phyloP scores from a whole-genome alignment of 2,113 vertebrate species.

The Nesoenas mayeri region DNA sequence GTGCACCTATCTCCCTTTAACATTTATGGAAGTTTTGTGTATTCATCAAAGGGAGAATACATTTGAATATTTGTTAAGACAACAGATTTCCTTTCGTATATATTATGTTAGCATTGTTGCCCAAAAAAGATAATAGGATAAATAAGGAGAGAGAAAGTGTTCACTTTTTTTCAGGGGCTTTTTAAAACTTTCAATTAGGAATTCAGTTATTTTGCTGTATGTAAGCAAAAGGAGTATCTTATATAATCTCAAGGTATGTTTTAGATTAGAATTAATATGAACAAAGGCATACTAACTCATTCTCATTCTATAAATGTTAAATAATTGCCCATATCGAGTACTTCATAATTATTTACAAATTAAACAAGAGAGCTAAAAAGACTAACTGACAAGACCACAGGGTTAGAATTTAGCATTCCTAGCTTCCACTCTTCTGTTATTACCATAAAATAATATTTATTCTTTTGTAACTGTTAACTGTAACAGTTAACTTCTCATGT shows the following conservation, averaged over 20 bases:
- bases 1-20: not conserved
- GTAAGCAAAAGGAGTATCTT: not conserved
- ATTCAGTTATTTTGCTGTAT: not conserved
- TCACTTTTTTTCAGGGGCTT: not conserved
- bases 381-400: not conserved
- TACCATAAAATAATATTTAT: not conserved
- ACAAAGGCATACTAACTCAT: not conserved
- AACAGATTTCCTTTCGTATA: not conserved
- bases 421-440: not conserved
- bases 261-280: not conserved
- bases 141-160: not conserved
- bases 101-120: not conserved
- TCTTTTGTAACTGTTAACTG: not conserved
- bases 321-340: too few relatives aligned
- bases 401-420: not conserved
- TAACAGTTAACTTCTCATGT: not conserved
- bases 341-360: not conserved
- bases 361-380: not conserved
- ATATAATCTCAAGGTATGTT: not conserved
- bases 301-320: too few relatives aligned
- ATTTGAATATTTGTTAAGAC: not conserved
- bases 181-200: not conserved
- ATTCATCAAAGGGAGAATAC: not conserved
- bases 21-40: conserved; percentile 27
- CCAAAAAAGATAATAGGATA: not conserved